phyloP scores from a whole-genome alignment of 2,888 invertebrate genomes.

The Lomographa bimaculata region DNA sequence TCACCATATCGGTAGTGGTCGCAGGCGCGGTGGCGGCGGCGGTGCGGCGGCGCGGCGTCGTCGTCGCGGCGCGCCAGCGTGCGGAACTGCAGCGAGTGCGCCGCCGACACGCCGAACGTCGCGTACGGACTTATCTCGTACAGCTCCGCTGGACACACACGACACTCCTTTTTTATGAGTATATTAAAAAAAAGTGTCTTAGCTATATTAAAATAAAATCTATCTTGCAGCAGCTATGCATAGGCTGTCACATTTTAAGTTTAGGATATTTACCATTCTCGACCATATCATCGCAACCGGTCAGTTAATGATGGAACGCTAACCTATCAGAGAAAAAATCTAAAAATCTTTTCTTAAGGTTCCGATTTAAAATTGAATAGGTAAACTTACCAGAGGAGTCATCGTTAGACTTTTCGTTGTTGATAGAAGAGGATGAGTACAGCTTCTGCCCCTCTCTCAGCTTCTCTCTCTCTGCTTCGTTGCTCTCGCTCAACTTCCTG shows the following conservation, averaged over 20 bases:
- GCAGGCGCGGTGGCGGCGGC: conserved; percentile 69
- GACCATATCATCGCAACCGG: too few relatives aligned
- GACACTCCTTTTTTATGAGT: too few relatives aligned
- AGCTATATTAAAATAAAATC: too few relatives aligned
- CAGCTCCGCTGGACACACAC: conserved; percentile 84
- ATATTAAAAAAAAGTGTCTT: too few relatives aligned
- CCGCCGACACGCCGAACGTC: conserved; percentile 85
- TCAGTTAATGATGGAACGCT: too few relatives aligned
- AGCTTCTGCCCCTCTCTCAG: conserved; percentile 77
- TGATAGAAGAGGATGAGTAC: conserved; percentile 79
- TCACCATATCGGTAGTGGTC: conserved; percentile 80
- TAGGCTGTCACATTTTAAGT: too few relatives aligned
- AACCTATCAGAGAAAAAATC: too few relatives aligned
- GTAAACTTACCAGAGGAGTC: conserved; percentile 79
- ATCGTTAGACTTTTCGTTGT: conserved; percentile 79
- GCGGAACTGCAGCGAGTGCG: conserved; percentile 91
- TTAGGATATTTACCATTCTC: too few relatives aligned
- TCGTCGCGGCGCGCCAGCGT: conserved; percentile 88
- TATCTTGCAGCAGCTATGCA: too few relatives aligned
- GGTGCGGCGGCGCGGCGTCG: conserved; percentile 73
- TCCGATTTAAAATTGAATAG: too few relatives aligned
- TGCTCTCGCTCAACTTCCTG: conserved; percentile 77
- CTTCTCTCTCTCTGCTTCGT: conserved; percentile 78
- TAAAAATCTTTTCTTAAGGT: too few relatives aligned
- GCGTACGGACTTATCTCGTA: conserved; percentile 93